Conservation (phyloP, 2,888 invertebrate species). For the Asteroscopus sphinx region DNA sequence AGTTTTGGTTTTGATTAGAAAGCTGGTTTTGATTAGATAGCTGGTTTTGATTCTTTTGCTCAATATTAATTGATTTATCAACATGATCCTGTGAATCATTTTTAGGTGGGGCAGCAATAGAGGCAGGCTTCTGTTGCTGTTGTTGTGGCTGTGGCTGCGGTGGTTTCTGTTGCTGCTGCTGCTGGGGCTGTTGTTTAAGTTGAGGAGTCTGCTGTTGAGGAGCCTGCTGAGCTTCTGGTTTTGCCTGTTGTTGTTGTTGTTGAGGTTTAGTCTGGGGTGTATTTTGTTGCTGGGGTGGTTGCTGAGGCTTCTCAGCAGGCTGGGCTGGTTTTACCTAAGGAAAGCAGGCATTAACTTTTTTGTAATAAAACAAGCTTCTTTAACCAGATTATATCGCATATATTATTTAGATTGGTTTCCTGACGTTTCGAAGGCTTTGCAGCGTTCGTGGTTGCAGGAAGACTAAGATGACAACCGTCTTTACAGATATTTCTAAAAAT, state of each 20-base stretch:
- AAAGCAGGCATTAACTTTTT: constrained; percentile 1
- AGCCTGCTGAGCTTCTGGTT: constrained; percentile 49
- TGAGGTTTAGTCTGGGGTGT: constrained; percentile 38
- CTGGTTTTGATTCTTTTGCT: constrained; percentile 69
- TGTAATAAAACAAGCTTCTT: no score
- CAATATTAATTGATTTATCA: constrained; percentile 71
- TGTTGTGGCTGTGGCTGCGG: constrained; percentile 57
- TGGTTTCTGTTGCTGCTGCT: constrained; percentile 53
- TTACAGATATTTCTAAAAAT: no score
- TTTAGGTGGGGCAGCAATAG: constrained; percentile 61
- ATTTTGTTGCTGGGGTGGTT: constrained; percentile 32
- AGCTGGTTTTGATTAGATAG: constrained; percentile 38
- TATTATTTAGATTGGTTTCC: no score
- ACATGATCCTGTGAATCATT: constrained; percentile 72
- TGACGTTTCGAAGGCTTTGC: no score
- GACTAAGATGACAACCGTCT: no score
- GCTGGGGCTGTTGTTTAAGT: constrained; percentile 47
- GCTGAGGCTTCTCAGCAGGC: constrained; percentile 54
- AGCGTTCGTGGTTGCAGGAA: no score
- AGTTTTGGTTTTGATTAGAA: constrained; percentile 24
- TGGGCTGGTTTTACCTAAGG: constrained; percentile 51
- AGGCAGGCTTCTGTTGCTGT: constrained; percentile 60
- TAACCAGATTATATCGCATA: no score
- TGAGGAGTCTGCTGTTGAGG: constrained; percentile 55
- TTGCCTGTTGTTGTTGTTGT: constrained; percentile 52